Percentiles rank a stretch among this genome's conserved stretches.
Evolutionary conservation across 2,888 invertebrate species (phyloP).

Genomic region (Serripes groenlandicus): DNA sequence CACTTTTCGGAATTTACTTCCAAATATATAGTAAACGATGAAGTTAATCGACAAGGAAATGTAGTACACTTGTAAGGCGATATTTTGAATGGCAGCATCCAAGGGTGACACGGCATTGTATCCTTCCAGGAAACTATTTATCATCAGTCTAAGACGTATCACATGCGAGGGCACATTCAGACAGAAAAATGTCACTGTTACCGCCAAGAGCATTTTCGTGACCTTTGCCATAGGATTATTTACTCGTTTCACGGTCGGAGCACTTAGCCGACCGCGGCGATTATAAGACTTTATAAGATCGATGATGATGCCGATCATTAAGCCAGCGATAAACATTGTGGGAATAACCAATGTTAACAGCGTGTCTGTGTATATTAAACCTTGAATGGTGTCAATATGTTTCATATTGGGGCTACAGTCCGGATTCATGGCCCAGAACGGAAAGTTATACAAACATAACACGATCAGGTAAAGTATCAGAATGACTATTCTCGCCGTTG

Average conservation of each 20-base stretch:
- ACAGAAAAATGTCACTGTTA: conserved; percentile 70
- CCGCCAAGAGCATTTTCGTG: conserved; percentile 70
- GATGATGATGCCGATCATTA: conserved; percentile 53
- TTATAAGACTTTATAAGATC: conserved; percentile 54
- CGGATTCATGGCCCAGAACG: conserved; percentile 71
- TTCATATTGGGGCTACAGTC: conserved; percentile 65
- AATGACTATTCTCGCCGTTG: conserved; percentile 69
- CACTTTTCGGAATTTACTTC: conserved; percentile 72
- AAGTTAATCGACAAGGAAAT: conserved; percentile 76
- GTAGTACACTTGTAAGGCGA: conserved; percentile 76
- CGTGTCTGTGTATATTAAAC: conserved; percentile 72
- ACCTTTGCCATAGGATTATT: conserved; percentile 65
- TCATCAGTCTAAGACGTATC: conserved; percentile 62
- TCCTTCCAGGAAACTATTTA: conserved; percentile 45
- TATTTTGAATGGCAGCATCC: conserved; percentile 54
- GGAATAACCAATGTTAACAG: conserved; percentile 51
- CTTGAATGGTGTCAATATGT: conserved; percentile 58
- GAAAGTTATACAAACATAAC: conserved; percentile 71
- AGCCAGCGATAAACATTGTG: conserved; percentile 25
- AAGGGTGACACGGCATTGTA: conserved; percentile 21
- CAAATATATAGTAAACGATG: conserved; percentile 75
- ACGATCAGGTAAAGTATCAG: conserved; percentile 58
- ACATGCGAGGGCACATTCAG: conserved; percentile 76
- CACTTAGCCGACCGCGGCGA: conserved; percentile 41
- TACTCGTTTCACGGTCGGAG: conserved; percentile 28